Evolutionary conservation across 2,888 invertebrate species (phyloP), one percentile per base, ranked within the genome.

Genomic region (Agonopterix alstromeriana): DNA sequence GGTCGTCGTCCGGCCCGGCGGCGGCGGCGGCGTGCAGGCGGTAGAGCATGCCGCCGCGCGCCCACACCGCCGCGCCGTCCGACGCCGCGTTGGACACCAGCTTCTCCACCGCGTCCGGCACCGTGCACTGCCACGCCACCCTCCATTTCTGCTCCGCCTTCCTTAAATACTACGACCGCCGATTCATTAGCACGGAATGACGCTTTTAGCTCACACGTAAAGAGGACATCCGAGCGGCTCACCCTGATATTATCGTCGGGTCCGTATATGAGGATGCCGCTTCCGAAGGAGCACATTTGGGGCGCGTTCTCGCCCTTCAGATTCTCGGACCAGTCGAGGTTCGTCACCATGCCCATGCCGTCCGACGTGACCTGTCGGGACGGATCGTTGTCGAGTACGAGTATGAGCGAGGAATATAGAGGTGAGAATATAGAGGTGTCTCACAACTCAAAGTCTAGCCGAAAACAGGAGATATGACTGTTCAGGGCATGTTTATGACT

Each of bases 221-320:
- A 5, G 27, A 27, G 27, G 38, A n/a, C 38, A 1, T n/a, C 3
- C 10, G 10, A 5, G 38, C 10, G 17, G 63, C 77, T 75, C 48
- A 88, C 88, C 47, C 83, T 63, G 7, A 89, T 57, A n/a, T 50
- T 50, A 1, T 66, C 57, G 60, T 88, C 86, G 5, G 87, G 85
- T 10, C 87, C 84, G 48, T 79, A 87, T 12, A 88, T 67, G 1
- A 87, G 65, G 1, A 89, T 53, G 0, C 89, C 88, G 45, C 63
- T 73, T 35, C 70, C 73, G 49, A 84, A 81, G 0, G 82, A 56
- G 46, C 83, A 83, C 9, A 89, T 54, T 46, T 61, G 57, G 0
- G 86, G 75, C n/a, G 56, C 66, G 7, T 57, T 46, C 0, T 52
- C 38, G 0, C 80, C 82, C 3, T 54, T 50, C 7, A 73, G 47